These are phyloP conservation scores for Sciurus carolinensis DNA, from an alignment of 2,797 vertebrate species.

Conservation along the genomic window DNA sequence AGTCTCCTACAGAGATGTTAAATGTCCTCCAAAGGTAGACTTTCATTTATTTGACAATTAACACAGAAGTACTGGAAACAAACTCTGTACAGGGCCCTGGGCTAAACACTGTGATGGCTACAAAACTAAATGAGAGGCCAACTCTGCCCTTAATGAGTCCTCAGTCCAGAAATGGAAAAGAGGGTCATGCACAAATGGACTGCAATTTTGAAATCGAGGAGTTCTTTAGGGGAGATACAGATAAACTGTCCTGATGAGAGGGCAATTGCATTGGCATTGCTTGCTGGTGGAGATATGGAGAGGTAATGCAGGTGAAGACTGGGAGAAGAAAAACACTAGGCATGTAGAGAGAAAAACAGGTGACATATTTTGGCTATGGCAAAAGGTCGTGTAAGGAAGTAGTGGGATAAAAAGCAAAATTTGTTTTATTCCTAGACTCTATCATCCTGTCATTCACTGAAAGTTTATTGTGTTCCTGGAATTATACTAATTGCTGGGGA, in stretches of 20 bases:
- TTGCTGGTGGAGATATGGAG: neutral
- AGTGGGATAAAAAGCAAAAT: neutral
- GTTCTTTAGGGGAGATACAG: neutral
- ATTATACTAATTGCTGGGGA: neutral
- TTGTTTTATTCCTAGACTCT: neutral
- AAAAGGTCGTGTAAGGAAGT: neutral
- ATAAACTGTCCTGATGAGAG: neutral
- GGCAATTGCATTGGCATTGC: neutral
- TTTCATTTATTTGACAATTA: conserved; percentile 70
- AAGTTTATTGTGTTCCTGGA: neutral
- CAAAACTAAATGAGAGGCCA: neutral
- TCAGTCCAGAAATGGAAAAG: neutral
- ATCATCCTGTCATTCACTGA: neutral
- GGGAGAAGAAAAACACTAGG: neutral
- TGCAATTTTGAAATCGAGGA: neutral
- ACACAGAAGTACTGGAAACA: neutral
- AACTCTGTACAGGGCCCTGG: neutral
- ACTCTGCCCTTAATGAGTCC: neutral
- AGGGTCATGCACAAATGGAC: neutral
- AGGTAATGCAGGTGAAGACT: neutral
- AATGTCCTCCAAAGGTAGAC: conserved; percentile 63
- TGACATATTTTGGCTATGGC: neutral
- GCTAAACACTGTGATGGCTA: neutral
- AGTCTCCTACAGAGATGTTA: conserved; percentile 54
- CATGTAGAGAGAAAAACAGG: neutral